Percentiles rank a stretch among this genome's conserved stretches.
These are phyloP conservation scores for Atrina japonica DNA, from an alignment of 2,888 invertebrate genomes.

Conservation along the genomic window DNA sequence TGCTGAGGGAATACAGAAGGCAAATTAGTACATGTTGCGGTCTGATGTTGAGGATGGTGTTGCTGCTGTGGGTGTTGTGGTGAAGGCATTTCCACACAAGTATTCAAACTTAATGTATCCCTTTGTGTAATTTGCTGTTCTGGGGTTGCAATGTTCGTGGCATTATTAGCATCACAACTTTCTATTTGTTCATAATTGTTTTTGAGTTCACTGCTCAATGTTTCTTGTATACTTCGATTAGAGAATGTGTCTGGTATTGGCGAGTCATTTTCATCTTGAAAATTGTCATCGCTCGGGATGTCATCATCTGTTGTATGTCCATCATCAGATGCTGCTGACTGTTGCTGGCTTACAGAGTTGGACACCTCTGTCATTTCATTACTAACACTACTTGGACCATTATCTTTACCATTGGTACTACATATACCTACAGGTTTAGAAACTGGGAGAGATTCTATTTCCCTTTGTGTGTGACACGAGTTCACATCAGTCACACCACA, in stretches of 20 bases:
- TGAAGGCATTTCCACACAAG: slow-evolving; percentile 50
- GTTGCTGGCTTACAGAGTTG: not conserved
- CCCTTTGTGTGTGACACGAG: too few relatives aligned
- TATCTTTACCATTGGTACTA: not conserved
- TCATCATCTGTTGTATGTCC: slow-evolving; percentile 61
- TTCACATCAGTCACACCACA: slow-evolving; percentile 4
- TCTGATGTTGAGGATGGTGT: slow-evolving; percentile 56
- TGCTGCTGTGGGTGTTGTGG: slow-evolving; percentile 56
- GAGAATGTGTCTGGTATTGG: slow-evolving; percentile 60
- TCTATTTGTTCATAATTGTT: slow-evolving; percentile 67
- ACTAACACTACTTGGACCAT: slow-evolving; percentile 7
- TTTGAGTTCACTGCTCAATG: slow-evolving; percentile 61
- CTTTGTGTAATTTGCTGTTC: slow-evolving; percentile 57
- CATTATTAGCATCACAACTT: slow-evolving; percentile 55
- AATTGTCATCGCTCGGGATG: slow-evolving; percentile 68
- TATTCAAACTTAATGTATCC: slow-evolving; percentile 49
- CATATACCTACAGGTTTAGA: slow-evolving; percentile 27
- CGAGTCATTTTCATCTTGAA: slow-evolving; percentile 66
- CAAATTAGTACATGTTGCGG: slow-evolving; percentile 50
- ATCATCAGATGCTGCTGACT: slow-evolving; percentile 50
- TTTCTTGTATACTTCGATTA: slow-evolving; percentile 60
- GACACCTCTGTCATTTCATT: not conserved
- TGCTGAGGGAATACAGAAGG: slow-evolving; percentile 52
- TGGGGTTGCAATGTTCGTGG: slow-evolving; percentile 39
- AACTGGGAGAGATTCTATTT: too few relatives aligned